Evolutionary conservation across 2,797 vertebrate genomes (phyloP).

Genomic region (Danionella dracula): DNA sequence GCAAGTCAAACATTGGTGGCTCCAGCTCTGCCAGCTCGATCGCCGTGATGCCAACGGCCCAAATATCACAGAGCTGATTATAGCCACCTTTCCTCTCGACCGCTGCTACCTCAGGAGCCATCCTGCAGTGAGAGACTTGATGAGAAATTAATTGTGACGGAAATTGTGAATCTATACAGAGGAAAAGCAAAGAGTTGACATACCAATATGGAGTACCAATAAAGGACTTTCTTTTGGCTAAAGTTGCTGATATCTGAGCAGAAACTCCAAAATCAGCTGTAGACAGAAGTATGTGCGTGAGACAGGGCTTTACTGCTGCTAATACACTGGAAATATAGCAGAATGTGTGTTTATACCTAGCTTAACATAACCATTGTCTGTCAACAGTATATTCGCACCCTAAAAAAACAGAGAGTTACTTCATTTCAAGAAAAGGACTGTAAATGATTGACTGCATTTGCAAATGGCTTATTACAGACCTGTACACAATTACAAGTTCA

Average conservation of each 20-base stretch:
- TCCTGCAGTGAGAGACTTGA: conserved; percentile 67
- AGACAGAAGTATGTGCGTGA: background rate
- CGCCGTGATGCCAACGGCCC: conserved; percentile 96
- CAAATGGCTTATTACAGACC: too few species aligned
- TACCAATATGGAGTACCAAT: conserved; percentile 99
- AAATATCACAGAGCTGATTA: conserved; percentile 96
- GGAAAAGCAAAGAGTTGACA: conserved; percentile 44
- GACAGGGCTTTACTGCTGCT: background rate
- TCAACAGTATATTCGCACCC: conserved; percentile 98
- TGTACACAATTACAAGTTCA: too few species aligned
- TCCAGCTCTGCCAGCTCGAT: conserved; percentile 96
- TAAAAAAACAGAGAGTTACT: conserved; percentile 61
- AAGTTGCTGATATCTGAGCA: conserved; percentile 95
- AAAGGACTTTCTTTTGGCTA: conserved; percentile 98
- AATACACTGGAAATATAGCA: background rate
- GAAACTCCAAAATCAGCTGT: conserved; percentile 96
- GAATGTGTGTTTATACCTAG: conserved; percentile 76
- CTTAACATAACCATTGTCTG: conserved; percentile 95
- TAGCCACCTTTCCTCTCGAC: conserved; percentile 97
- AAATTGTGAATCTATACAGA: too few species aligned
- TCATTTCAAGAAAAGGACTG: too few species aligned
- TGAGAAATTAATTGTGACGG: background rate
- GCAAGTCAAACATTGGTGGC: conserved; percentile 96
- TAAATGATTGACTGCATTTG: too few species aligned
- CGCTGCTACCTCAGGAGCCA: conserved; percentile 96